Evolutionary conservation across 2,797 vertebrate genomes (phyloP), one percentile per base, ranked within the genome.

Genomic region (Chelonia mydas): DNA sequence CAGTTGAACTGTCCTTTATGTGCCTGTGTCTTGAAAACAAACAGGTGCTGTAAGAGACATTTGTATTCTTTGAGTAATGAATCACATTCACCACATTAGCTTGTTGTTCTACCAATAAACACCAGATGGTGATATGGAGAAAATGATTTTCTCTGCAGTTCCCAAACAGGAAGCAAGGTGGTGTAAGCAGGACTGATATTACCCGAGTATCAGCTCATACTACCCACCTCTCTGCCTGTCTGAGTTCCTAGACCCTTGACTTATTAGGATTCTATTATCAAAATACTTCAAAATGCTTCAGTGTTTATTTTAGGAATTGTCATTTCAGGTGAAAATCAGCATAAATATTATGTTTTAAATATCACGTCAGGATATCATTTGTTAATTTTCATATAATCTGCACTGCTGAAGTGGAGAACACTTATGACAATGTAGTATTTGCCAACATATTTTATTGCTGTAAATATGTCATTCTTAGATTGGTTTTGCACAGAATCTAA

Each of bases 191-290:
- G 10, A 19, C 33, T 84, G 54, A 45, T 86, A 88, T 91, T 57
- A 93, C 41, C n/a, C 90, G 33, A 96, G 53, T 93, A 90, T 92
- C 74, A 95, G 9, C 41, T 93, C 84, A 28, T 57, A 74, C 13
- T 78, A 79, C 49, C 85, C 85, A 78, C 89, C 97, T 41, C 54
- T 92, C 55, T 78, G 92, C 54, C 23, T 90, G 77, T 91, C 72
- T 88, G 50, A 25, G 90, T 96, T 84, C 53, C 57, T 84, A 11
- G 2, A 77, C 15, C 82, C 79, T 94, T 82, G 10, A 45, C 49
- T 90, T 88, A 79, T 49, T 49, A 51, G 1, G 87, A 8, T n/a
- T 87, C 9, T 91, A 90, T 95, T 54, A 85, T 94, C 83, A 87
- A 84, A 81, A 51, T 53, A 92, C 37, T 61, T 17, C 1, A 79